Conservation (phyloP, 2,888 invertebrate genomes). For the Amaurobius ferox region DNA sequence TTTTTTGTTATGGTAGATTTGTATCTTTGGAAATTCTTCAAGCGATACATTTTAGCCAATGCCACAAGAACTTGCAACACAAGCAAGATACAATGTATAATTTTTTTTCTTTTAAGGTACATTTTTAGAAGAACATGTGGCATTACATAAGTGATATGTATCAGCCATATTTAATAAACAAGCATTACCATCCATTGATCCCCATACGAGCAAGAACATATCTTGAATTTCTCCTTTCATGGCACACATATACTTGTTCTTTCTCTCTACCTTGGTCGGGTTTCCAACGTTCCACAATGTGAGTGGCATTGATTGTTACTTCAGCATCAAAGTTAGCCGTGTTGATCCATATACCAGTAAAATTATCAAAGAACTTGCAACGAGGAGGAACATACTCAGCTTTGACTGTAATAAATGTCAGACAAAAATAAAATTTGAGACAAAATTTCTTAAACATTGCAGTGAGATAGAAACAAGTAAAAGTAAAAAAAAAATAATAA, state of each 20-base stretch:
- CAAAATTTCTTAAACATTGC: not conserved
- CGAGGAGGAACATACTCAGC: slow-evolving; percentile 92
- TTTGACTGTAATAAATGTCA: slow-evolving; percentile 80
- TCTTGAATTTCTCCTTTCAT: slow-evolving; percentile 88
- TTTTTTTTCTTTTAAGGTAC: too few relatives aligned
- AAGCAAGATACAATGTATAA: too few relatives aligned
- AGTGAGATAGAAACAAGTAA: not conserved
- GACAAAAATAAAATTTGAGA: not conserved
- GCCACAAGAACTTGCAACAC: too few relatives aligned
- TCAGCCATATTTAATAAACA: too few relatives aligned
- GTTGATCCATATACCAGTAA: slow-evolving; percentile 96
- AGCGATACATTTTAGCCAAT: too few relatives aligned
- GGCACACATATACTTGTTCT: slow-evolving; percentile 90
- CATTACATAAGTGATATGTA: too few relatives aligned
- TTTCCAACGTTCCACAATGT: slow-evolving; percentile 95
- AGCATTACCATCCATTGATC: slow-evolving; percentile 94
- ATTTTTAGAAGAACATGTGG: too few relatives aligned
- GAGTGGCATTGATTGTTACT: slow-evolving; percentile 94
- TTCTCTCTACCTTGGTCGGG: slow-evolving; percentile 93
- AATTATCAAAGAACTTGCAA: slow-evolving; percentile 94
- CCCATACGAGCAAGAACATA: slow-evolving; percentile 97
- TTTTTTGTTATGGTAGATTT: too few relatives aligned
- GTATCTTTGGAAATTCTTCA: too few relatives aligned
- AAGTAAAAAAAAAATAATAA: not conserved
- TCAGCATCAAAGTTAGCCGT: slow-evolving; percentile 98